Base-by-base conservation (phyloP, 2,888 invertebrate species). In the Argynnis bischoffii region DNA sequence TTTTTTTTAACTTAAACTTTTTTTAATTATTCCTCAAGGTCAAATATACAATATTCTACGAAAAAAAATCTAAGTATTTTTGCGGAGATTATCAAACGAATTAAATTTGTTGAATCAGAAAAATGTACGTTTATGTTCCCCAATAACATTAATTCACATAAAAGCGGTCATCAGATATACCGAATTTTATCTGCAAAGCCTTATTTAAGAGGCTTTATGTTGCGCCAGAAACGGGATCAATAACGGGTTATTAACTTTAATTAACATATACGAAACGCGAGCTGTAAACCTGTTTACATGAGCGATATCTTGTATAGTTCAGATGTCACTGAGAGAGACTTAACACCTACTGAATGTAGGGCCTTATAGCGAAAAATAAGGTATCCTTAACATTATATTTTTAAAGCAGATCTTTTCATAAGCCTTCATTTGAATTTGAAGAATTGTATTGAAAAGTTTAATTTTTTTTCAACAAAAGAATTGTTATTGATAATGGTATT, bases 191-290 rank as follows among this genome's bases (percentile, higher is more conserved):
- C 47, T 46, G 57, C 46, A 59, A 59, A 59, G 46, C 47, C 48
- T 59, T 59, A 47, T 57, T 57, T 59, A 48, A 59, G 57, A 48
- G 57, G 57, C 47, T 59, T 59, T 48, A 59, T 8, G 35, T 41
- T 26, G 57, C 26, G 18, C 57, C 50, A 50, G 48, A 59, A 46
- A 4, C 8, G 47, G 21, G 57, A 59, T 59, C 47, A 59, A 59
- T 48, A 26, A 59, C 14, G n/a, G 18, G 47, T 59, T 21, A 59
- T 48, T 47, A 21, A 59, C 15, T 59, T 47, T 59, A 59, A 26
- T 59, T 59, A 48, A 57, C 57, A 47, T 11, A 11, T 47, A 35
- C 4, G 8, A n/a, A n/a, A n/a, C 6, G 6, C 11, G 13, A 55
- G 2, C 16, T 16, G n/a, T 5, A 8, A 35, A 56, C 16, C 11